Conservation (phyloP, 1,140 invertebrate genomes). For the Ruditapes philippinarum region DNA sequence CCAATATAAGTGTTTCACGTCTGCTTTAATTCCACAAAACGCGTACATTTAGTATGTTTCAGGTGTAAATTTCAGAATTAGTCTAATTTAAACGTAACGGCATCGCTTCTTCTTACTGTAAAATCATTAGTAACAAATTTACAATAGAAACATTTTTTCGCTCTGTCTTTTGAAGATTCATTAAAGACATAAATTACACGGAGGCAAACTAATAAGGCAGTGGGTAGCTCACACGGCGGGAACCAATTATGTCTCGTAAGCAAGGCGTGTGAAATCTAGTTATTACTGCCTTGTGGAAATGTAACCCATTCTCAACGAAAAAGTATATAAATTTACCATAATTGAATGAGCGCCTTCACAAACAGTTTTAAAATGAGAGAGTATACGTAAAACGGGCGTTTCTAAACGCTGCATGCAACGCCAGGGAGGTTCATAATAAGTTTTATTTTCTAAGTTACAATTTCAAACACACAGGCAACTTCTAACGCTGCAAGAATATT, state of each 20-base stretch:
- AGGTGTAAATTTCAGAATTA: too few species aligned
- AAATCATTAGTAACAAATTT: background rate
- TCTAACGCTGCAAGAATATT: too few species aligned
- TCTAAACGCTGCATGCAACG: background rate
- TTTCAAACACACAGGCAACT: background rate
- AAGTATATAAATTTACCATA: slow-evolving; percentile 29
- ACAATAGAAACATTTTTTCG: background rate
- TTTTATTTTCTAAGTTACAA: background rate
- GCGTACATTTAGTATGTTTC: too few species aligned
- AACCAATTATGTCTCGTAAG: background rate
- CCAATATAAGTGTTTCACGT: too few species aligned
- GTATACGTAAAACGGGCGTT: background rate
- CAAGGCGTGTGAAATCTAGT: background rate
- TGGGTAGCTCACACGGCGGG: background rate
- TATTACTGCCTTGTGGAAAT: background rate
- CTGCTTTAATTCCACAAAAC: too few species aligned
- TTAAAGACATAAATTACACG: slow-evolving; percentile 11
- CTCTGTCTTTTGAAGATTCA: background rate
- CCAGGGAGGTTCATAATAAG: background rate
- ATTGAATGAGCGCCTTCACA: background rate
- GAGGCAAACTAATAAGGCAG: background rate
- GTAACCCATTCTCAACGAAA: slow-evolving; percentile 13
- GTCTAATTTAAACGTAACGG: too few species aligned
- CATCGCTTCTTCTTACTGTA: too few species aligned
- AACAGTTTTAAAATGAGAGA: background rate